phyloP scores from a whole-genome alignment of 2,113 vertebrate genomes.

The Puma concolor region DNA sequence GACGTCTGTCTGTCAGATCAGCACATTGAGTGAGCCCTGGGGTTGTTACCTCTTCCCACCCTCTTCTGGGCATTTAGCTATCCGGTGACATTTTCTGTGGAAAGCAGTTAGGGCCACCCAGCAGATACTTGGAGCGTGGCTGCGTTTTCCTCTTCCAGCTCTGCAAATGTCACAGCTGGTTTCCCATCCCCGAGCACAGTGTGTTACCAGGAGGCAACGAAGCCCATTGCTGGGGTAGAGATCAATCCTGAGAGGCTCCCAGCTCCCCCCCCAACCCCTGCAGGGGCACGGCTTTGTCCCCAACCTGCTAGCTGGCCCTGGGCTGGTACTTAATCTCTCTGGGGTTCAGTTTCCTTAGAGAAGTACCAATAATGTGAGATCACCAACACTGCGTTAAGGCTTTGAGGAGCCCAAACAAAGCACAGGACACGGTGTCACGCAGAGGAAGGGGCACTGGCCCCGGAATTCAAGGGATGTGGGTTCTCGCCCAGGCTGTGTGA shows the following conservation, averaged over 20 bases:
- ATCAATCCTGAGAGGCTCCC: not conserved
- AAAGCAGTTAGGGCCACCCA: slow-evolving; percentile 54
- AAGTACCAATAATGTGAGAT: not conserved
- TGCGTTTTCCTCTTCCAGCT: slow-evolving; percentile 25
- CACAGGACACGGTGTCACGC: not conserved
- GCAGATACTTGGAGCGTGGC: slow-evolving; percentile 67
- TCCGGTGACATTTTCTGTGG: slow-evolving; percentile 53
- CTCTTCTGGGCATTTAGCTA: slow-evolving; percentile 62
- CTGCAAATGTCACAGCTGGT: not conserved
- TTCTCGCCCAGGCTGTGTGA: slow-evolving; percentile 13
- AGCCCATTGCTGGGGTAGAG: not conserved
- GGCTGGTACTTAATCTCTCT: not conserved
- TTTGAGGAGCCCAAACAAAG: not conserved
- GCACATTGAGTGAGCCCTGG: not conserved
- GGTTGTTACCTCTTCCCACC: not conserved
- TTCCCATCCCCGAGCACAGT: not conserved
- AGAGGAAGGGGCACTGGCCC: not conserved
- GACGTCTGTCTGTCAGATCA: slow-evolving; percentile 29
- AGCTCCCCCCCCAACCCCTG: not conserved
- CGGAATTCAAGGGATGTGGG: slow-evolving; percentile 25
- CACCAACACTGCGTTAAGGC: not conserved
- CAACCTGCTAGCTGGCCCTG: not conserved
- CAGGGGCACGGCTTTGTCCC: not conserved
- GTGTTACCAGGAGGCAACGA: not conserved
- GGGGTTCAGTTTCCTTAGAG: not conserved